phyloP scores from a whole-genome alignment of 2,888 invertebrate genomes.

The Fissipunctia ypsillon region DNA sequence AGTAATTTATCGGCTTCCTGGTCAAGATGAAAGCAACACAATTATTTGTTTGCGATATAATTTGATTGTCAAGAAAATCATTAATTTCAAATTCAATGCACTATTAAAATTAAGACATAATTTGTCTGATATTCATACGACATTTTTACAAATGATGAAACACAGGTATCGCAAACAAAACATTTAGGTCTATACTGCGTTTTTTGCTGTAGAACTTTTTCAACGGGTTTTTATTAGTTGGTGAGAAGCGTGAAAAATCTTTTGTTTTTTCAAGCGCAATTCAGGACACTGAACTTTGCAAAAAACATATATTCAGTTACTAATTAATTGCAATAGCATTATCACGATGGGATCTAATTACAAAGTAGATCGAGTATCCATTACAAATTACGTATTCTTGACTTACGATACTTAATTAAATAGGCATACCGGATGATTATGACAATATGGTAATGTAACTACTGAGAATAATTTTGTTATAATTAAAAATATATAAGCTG shows the following conservation, averaged over 20 bases:
- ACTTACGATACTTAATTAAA: background rate
- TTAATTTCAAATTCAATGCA: background rate
- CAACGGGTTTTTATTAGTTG: conserved; percentile 16
- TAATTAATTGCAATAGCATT: conserved; percentile 7
- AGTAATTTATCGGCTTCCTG: too few species aligned
- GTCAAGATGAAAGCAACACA: background rate
- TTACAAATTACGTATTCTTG: conserved; percentile 26
- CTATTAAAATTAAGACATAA: background rate
- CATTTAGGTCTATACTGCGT: background rate
- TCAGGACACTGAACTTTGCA: conserved; percentile 45
- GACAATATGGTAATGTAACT: background rate
- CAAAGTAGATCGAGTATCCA: conserved; percentile 32
- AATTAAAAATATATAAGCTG: background rate
- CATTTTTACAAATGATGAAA: conserved; percentile 5
- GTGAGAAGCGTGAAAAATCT: conserved; percentile 17
- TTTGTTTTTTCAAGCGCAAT: conserved; percentile 44
- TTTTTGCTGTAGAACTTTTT: conserved; percentile 21
- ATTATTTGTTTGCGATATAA: background rate
- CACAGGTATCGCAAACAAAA: background rate
- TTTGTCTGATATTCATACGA: background rate
- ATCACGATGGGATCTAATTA: conserved; percentile 42
- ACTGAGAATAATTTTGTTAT: background rate
- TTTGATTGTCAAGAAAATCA: conserved; percentile 5
- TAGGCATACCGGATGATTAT: background rate
- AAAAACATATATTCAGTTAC: conserved; percentile 27